phyloP scores from a whole-genome alignment of 2,888 invertebrate genomes.

The Dyspetes luteomarginatus region DNA sequence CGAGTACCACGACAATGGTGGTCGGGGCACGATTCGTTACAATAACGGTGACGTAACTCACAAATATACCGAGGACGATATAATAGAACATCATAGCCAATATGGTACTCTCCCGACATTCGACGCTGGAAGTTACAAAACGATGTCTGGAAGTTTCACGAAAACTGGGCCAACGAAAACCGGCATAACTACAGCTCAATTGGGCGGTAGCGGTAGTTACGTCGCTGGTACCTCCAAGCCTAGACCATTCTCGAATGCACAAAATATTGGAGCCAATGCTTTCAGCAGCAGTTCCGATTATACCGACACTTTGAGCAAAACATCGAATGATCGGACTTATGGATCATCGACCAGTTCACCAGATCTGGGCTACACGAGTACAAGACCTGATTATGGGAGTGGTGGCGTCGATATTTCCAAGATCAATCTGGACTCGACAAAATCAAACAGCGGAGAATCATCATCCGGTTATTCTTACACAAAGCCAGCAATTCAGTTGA shows the following conservation, averaged over 20 bases:
- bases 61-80: slow-evolving; percentile 78
- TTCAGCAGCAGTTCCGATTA: slow-evolving; percentile 75
- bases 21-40: slow-evolving; percentile 76
- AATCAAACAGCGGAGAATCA: slow-evolving; percentile 25
- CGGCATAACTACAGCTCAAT: slow-evolving; percentile 78
- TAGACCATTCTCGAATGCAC: slow-evolving; percentile 70
- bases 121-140: slow-evolving; percentile 40
- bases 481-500: slow-evolving; percentile 50
- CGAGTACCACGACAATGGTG: slow-evolving; percentile 77
- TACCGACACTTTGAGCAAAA: slow-evolving; percentile 65
- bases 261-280: slow-evolving; percentile 79
- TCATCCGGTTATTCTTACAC: slow-evolving; percentile 71
- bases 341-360: slow-evolving; percentile 59
- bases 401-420: slow-evolving; percentile 67
- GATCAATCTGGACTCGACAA: slow-evolving; percentile 54
- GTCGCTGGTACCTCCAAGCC: slow-evolving; percentile 72
- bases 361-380: slow-evolving; percentile 52
- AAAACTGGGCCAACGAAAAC: slow-evolving; percentile 80
- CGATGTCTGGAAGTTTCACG: slow-evolving; percentile 74
- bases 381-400: slow-evolving; percentile 9
- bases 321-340: slow-evolving; percentile 30
- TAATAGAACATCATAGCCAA: slow-evolving; percentile 73
- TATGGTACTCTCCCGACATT: slow-evolving; percentile 57
- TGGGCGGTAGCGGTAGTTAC: slow-evolving; percentile 80
- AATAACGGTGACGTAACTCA: slow-evolving; percentile 76